These are phyloP conservation scores for Eucera pruinosa DNA, from an alignment of 2,888 invertebrate genomes.

Conservation along the genomic window DNA sequence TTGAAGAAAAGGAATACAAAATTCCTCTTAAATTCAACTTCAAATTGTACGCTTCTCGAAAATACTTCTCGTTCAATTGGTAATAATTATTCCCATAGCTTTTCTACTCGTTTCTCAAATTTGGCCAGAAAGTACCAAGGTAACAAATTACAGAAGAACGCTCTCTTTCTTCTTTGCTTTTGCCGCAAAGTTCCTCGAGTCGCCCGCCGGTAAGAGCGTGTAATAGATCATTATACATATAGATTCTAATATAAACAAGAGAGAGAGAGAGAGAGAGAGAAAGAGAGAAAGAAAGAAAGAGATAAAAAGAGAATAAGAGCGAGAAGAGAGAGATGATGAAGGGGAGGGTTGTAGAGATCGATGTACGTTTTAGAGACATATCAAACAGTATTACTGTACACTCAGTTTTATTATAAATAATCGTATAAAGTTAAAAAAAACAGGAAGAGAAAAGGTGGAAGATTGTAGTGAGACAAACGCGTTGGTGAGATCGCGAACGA, in stretches of 20 bases:
- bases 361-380: conserved; percentile 82
- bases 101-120: conserved; percentile 6
- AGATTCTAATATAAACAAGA: conserved; percentile 68
- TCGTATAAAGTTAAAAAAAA: conserved; percentile 53
- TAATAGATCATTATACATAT: conserved; percentile 68
- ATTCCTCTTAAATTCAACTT: neutral
- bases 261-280: conserved; percentile 33
- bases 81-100: neutral
- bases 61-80: neutral
- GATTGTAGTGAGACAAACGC: conserved; percentile 15
- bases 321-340: conserved; percentile 35
- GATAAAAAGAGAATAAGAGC: conserved; percentile 33
- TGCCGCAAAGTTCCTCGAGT: conserved; percentile 68
- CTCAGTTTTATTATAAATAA: conserved; percentile 76
- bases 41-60: neutral
- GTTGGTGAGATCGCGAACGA: conserved; percentile 37
- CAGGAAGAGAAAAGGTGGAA: neutral
- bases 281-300: too few relatives aligned
- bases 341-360: conserved; percentile 64
- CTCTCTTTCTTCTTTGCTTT: conserved; percentile 61
- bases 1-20: neutral
- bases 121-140: conserved; percentile 12
- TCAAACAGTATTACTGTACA: conserved; percentile 83
- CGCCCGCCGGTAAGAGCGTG: conserved; percentile 73
- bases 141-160: neutral